Evolutionary conservation across 2,113 vertebrate species (phyloP), one percentile per base, ranked within the genome.

Genomic region (Oenanthe oenanthe): DNA sequence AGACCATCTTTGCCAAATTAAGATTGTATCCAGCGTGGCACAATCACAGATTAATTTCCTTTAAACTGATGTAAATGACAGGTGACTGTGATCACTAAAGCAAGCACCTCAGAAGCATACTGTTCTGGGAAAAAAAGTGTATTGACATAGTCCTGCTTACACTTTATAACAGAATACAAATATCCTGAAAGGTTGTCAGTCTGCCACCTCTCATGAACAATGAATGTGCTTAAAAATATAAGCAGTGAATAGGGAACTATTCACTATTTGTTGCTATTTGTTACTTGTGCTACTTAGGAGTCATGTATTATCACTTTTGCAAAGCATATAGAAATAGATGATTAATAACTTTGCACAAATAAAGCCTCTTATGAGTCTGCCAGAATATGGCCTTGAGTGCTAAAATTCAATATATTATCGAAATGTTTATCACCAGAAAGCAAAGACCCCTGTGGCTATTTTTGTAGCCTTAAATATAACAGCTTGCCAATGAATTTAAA

Each of bases 401-500:
- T 84, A 58, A 72, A 94, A 65, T 53, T 56, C 56, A 60, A 31
- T 54, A 31, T 78, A n/a, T 73, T 94, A 70, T 48, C 88, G 68
- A 95, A 90, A 50, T 53, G 19, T 36, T 61, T 83, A 56, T 57
- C 22, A 51, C 63, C n/a, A 71, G 58, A 91, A 94, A 81, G 17
- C 9, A 19, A 78, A 72, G 42, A 56, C 38, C 66, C 20, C 51
- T 71, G n/a, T 92, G 65, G 31, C 10, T 84, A 50, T 85, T 96
- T 95, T 92, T 21, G 7, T 62, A 92, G 48, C 47, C 57, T 78
- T 92, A 79, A 60, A 71, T 20, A 21, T 29, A 88, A 88, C 60
- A 63, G 31, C 53, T 87, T 94, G 66, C 9, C 61, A 77, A 24
- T 84, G 89, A 90, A 91, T 80, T 88, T 88, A 89, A 83, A 80